Evolutionary conservation across 2,797 vertebrate species (phyloP).

Genomic region (Tiaroga cobitis): DNA sequence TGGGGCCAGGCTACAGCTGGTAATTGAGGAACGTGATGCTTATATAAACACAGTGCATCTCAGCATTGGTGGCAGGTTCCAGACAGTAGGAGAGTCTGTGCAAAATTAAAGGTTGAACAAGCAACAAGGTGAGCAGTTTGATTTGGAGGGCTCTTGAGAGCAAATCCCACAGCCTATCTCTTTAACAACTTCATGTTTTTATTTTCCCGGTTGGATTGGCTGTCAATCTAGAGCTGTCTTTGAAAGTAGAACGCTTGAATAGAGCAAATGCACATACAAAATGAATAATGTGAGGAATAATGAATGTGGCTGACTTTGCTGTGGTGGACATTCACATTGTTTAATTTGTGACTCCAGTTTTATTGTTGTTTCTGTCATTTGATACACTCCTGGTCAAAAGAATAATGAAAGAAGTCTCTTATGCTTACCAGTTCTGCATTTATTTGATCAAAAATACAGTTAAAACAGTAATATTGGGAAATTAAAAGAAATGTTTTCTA

Average conservation of each 20-base stretch:
- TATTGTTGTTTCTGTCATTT: not conserved
- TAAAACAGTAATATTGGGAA: not conserved
- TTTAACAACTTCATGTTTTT: not conserved
- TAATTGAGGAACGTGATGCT: constrained; percentile 45
- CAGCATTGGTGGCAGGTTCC: not conserved
- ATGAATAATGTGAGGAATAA: not conserved
- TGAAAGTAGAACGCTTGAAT: not conserved
- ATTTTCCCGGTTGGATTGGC: not conserved
- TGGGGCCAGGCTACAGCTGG: constrained; percentile 25
- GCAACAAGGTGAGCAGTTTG: not conserved
- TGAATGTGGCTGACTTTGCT: not conserved
- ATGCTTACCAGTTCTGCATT: not conserved
- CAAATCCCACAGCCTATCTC: not conserved
- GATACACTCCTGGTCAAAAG: not conserved
- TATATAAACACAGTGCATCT: constrained; percentile 30
- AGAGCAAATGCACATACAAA: not conserved
- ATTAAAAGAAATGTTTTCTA: not conserved
- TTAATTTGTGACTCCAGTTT: not conserved
- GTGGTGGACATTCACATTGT: not conserved
- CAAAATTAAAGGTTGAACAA: constrained; percentile 39
- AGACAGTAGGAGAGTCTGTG: constrained; percentile 13
- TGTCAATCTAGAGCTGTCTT: not conserved
- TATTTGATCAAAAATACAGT: not conserved
- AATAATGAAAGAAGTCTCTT: not conserved
- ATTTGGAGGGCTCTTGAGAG: not conserved